Evolutionary conservation across 2,113 vertebrate species (phyloP), one percentile per base, ranked within the genome.

Genomic region (Sinocyclocheilus grahami): DNA sequence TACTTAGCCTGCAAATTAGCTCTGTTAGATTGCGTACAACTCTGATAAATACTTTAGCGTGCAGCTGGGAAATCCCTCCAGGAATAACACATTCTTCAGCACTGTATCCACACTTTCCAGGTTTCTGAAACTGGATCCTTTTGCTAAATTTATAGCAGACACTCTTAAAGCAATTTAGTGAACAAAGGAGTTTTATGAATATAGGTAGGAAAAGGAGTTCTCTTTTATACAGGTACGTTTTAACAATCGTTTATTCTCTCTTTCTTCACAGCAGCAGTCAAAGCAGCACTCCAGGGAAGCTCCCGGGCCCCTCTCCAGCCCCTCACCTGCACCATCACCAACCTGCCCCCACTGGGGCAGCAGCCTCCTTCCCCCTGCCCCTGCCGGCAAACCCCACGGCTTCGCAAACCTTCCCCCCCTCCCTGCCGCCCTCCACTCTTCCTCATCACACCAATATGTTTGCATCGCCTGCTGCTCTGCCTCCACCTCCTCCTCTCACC

Each of bases 391-490:
- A 94, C 94, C 97, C 96, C 92, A 96, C 92, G 87, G 92, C 95
- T 27, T 94, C 97, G 92, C 96, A 97, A 92, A 94, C 95, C 95
- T 98, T 97, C 94, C 95, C 97, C 0, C 94, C 97, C 91, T 84
- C 96, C 95, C 96, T 97, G 93, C 97, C 96, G 95, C 95, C 97
- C 86, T 95, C 96, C 93, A 92, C 96, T 0, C 98, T 97, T 94
- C 93, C 97, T 65, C 97, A 98, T 92, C 97, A 97, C 96, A 97
- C 97, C 97, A 98, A 98, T 97, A 99, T 99, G 97, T 98, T 99
- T 93, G 98, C 97, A 95, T 96, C 97, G 95, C 97, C 97, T 93
- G 94, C 97, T 80, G 97, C 97, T 90, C 91, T 99, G 95, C 98
- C 98, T 92, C 97, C 98, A 94, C 98, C 98, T 92, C 98, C 98